Evolutionary conservation across 1,140 invertebrate species (phyloP), one percentile per base, ranked within the genome.

Genomic region (Oppia nitens): DNA sequence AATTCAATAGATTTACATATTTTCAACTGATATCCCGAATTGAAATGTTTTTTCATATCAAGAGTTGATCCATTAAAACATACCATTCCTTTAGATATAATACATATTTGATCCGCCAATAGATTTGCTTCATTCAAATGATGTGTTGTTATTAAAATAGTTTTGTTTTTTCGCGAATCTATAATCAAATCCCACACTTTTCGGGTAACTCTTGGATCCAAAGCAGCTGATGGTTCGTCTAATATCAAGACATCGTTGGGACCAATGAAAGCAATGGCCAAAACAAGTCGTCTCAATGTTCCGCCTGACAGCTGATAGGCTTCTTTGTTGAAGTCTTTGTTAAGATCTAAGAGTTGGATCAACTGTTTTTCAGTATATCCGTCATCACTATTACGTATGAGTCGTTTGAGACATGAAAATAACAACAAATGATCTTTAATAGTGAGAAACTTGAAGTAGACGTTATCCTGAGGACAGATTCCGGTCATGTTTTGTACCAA

Each of bases 171-270:
- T 79, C 14, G 51, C 40, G 25, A 29, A n/a, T 24, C 55, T 4
- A 78, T 64, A 28, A 91, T 69, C 2, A 90, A 76, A 0, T 81
- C 66, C 74, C 74, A 75, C 52, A 75, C 63, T 55, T 71, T 66
- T 58, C 72, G 57, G 50, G 72, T 63, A 20, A 71, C 69, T 12
- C 71, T 69, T n/a, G 74, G 74, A 62, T 76, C 74, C 68, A 74
- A 72, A 0, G 72, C 72, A 32, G 70, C 72, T 3, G 71, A 72
- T 32, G 73, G 73, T 58, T 74, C 72, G 65, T 74, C 73, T 25
- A 74, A 64, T 29, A 73, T 65, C 1, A 74, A 59, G 54, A 73
- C 67, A 26, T 68, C 63, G 11, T 72, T 72, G 60, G 69, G 66
- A 20, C 73, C 72, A 11, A 78, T 67, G 52, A 77, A 63, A 40